These are phyloP conservation scores for Archips crataeganus DNA, from an alignment of 2,888 invertebrate genomes.

Conservation along the genomic window DNA sequence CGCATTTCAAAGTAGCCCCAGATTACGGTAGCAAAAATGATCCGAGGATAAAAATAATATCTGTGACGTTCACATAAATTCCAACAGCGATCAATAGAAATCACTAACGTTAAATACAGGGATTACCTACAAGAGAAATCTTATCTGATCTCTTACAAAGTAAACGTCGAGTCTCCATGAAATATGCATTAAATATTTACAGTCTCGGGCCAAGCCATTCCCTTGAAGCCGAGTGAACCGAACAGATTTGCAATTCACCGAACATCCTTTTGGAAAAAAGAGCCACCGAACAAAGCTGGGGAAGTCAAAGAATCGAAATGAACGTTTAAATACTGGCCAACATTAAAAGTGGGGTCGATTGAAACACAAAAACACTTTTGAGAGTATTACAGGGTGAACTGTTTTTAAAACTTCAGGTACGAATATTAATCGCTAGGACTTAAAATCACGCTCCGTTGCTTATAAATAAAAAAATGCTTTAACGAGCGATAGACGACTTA, in stretches of 20 bases:
- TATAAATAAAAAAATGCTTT: background rate
- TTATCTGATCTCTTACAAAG: conserved; percentile 76
- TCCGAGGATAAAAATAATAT: conserved; percentile 6
- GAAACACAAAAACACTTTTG: conserved; percentile 8
- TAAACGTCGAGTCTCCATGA: conserved; percentile 77
- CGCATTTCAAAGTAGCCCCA: too few relatives aligned
- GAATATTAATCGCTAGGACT: background rate
- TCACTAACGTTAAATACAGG: conserved; percentile 52
- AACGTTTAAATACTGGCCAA: conserved; percentile 40
- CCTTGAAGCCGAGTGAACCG: conserved; percentile 78
- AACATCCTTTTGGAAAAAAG: conserved; percentile 79
- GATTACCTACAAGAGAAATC: conserved; percentile 66
- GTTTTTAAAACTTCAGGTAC: background rate
- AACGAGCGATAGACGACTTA: conserved; percentile 13
- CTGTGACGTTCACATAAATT: conserved; percentile 25
- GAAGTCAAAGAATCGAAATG: conserved; percentile 71
- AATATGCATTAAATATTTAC: conserved; percentile 85
- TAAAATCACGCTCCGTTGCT: conserved; percentile 7
- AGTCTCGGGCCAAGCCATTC: conserved; percentile 71
- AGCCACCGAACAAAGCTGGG: conserved; percentile 69
- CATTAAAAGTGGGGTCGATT: conserved; percentile 24
- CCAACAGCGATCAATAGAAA: conserved; percentile 22
- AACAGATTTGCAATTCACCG: conserved; percentile 83
- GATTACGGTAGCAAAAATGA: background rate
- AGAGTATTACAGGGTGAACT: conserved; percentile 3